Conservation (phyloP, 2,797 vertebrate genomes). For the Perodicticus potto region DNA sequence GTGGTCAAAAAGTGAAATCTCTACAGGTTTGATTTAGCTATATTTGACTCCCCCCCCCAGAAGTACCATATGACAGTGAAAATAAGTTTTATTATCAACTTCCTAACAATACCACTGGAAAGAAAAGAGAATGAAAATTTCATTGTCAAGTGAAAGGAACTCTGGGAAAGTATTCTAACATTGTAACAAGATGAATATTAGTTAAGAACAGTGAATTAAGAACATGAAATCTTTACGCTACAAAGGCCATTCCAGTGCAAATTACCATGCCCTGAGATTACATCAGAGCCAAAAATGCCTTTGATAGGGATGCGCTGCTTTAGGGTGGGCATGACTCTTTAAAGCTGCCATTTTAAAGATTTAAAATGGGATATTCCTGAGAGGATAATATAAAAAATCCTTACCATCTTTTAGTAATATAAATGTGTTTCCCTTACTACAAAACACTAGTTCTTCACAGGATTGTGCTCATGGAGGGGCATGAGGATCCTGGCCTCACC, state of each 20-base stretch:
- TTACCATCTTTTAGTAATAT: not conserved
- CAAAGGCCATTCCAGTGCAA: not conserved
- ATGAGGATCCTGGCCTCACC: not conserved
- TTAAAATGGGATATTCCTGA: not conserved
- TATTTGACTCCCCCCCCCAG: not conserved
- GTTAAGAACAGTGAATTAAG: not conserved
- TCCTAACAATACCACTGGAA: not conserved
- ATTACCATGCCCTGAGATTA: not conserved
- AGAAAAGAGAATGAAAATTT: not conserved
- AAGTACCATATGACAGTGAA: not conserved
- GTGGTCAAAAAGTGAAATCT: not conserved
- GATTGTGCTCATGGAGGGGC: not conserved
- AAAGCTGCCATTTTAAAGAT: not conserved
- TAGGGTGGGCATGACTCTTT: not conserved
- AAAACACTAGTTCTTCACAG: not conserved
- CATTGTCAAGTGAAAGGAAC: not conserved
- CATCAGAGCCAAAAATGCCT: not conserved
- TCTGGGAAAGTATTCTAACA: not conserved
- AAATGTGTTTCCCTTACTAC: not conserved
- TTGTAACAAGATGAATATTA: not conserved
- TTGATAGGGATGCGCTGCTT: not conserved
- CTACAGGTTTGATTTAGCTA: not conserved
- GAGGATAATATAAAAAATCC: not conserved
- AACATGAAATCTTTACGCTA: not conserved
- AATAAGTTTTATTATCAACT: constrained; percentile 30